phyloP scores from a whole-genome alignment of 2,888 invertebrate species.

The Cecidostiba fungosa region DNA sequence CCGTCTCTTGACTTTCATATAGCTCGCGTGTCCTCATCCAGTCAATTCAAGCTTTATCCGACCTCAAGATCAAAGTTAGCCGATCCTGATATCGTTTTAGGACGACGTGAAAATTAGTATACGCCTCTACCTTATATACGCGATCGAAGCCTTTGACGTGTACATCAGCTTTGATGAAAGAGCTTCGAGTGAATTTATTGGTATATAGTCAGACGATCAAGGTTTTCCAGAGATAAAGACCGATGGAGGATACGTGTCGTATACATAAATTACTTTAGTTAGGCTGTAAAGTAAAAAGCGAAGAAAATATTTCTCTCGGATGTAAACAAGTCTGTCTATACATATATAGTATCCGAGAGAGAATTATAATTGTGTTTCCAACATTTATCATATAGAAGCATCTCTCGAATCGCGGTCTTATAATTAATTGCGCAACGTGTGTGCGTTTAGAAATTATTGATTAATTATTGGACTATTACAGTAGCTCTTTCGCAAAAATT shows the following conservation, averaged over 20 bases:
- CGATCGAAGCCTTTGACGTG: constrained; percentile 5
- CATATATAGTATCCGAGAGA: too few relatives aligned
- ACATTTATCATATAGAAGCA: background rate
- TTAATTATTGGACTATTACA: background rate
- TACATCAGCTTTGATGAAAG: background rate
- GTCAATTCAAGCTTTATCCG: background rate
- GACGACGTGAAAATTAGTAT: background rate
- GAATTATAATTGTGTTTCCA: background rate
- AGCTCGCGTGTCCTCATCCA: constrained; percentile 5
- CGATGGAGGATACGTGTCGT: background rate
- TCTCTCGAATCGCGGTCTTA: too few relatives aligned
- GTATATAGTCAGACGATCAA: background rate
- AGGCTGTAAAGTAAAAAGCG: background rate
- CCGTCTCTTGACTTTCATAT: background rate
- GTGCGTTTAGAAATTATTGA: background rate
- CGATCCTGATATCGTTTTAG: background rate
- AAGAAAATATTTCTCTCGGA: background rate
- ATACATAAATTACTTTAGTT: background rate
- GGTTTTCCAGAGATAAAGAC: constrained; percentile 1
- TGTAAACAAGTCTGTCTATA: background rate
- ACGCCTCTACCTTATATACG: too few relatives aligned
- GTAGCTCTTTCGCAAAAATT: background rate
- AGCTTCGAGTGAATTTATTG: constrained; percentile 1
- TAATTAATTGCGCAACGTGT: too few relatives aligned
- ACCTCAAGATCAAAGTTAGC: background rate